Evolutionary conservation across 35 echinoderm and acorn worm species (phyloP).

Genomic region (Ophiothrix spiculata): DNA sequence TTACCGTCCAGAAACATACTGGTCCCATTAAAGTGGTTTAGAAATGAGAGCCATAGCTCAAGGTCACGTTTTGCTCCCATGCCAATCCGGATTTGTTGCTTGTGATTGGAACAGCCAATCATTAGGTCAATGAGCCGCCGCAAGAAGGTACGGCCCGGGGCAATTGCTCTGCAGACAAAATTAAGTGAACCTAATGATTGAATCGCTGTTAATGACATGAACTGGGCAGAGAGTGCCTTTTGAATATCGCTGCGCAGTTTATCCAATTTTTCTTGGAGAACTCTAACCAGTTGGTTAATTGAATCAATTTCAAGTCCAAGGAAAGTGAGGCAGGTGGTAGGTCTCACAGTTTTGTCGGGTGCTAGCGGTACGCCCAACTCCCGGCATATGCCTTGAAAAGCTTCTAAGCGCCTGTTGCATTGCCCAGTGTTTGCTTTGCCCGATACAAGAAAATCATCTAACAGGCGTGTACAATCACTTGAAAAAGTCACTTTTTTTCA

Average conservation of each 20-base stretch:
- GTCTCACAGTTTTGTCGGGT: conserved; percentile 33
- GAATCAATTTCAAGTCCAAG: no score
- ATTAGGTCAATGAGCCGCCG: conserved; percentile 29
- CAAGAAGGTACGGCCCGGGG: conserved; percentile 16
- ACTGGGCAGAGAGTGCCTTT: no score
- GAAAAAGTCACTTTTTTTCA: background rate
- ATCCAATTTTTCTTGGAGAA: no score
- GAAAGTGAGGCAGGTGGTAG: no score
- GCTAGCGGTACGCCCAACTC: conserved; percentile 25
- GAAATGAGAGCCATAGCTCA: background rate
- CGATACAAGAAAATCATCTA: conserved; percentile 20
- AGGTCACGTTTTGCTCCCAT: conserved; percentile 13
- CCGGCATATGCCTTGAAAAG: background rate
- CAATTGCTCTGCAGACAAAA: conserved; percentile 14
- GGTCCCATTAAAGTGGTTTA: background rate
- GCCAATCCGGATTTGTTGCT: background rate
- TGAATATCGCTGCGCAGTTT: no score
- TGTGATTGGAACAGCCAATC: background rate
- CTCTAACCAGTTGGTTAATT: no score
- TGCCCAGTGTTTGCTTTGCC: background rate
- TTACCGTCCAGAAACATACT: background rate
- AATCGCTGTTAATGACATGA: no score
- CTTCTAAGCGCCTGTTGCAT: background rate
- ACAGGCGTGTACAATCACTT: background rate
- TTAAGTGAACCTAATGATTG: no score